A percentile compares a stretch with the other conserved stretches of the same genome.
phyloP scores from a whole-genome alignment of 2,888 invertebrate species.

The Callosobruchus maculatus region DNA sequence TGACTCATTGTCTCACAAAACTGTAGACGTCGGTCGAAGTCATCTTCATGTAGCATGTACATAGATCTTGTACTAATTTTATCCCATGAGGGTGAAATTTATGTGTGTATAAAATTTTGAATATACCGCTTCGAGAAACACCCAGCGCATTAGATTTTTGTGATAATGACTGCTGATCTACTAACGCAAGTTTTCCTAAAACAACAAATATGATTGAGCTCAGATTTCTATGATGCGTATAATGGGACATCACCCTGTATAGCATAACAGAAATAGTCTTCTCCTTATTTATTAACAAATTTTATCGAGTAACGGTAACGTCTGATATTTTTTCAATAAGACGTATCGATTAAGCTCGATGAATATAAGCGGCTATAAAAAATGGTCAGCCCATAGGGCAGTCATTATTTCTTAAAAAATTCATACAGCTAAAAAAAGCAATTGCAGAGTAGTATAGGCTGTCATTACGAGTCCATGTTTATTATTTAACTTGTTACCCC shows the following conservation, averaged over 20 bases:
- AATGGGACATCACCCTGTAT: neutral
- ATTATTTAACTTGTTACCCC: neutral
- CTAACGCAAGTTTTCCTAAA: too few relatives aligned
- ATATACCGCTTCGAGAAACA: too few relatives aligned
- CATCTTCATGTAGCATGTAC: too few relatives aligned
- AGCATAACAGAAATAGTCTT: neutral
- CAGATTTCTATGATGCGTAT: too few relatives aligned
- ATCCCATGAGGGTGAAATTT: too few relatives aligned
- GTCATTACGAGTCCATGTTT: neutral
- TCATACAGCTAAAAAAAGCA: neutral
- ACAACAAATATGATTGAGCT: too few relatives aligned
- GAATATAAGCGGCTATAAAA: neutral
- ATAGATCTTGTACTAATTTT: too few relatives aligned
- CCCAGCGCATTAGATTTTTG: too few relatives aligned
- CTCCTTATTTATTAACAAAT: neutral
- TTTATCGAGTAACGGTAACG: neutral
- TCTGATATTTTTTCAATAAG: neutral
- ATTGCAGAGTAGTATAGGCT: neutral
- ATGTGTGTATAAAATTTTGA: too few relatives aligned
- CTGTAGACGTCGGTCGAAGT: too few relatives aligned
- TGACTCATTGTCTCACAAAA: too few relatives aligned
- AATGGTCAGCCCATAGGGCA: neutral
- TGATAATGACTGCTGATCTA: too few relatives aligned
- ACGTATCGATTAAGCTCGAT: neutral
- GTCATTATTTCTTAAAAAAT: neutral